phyloP scores from a whole-genome alignment of 2,113 vertebrate genomes.

The Pycnonotus jocosus region DNA sequence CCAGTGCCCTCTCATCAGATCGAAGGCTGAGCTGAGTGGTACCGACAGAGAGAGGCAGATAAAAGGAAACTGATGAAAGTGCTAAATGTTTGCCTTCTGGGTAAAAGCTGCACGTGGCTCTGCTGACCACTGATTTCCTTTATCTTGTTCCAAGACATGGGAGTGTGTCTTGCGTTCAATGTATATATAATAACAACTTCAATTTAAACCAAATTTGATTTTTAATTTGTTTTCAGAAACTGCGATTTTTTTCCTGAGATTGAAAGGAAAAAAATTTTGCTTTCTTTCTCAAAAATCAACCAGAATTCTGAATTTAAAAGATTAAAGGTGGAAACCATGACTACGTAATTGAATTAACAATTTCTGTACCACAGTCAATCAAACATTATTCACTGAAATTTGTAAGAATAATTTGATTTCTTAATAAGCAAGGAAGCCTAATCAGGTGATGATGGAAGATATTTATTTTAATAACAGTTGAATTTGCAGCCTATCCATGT shows the following conservation, averaged over 20 bases:
- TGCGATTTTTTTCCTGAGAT: background rate
- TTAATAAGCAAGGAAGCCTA: background rate
- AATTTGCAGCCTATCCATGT: background rate
- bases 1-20: conserved; percentile 72
- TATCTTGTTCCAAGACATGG: background rate
- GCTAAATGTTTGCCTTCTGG: conserved; percentile 8
- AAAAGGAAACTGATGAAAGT: conserved; percentile 37
- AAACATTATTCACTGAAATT: background rate
- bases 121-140: background rate
- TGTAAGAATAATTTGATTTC: background rate
- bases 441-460: background rate
- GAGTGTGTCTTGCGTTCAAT: background rate
- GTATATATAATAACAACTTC: background rate
- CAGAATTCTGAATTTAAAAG: background rate
- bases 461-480: background rate
- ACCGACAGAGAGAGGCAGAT: conserved; percentile 44
- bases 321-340: background rate
- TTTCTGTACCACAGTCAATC: background rate
- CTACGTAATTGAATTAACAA: background rate
- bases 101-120: background rate
- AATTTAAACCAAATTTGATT: background rate
- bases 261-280: background rate
- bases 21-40: conserved; percentile 51
- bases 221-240: background rate
- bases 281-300: background rate